Base-by-base conservation (phyloP, 23 tunicate genomes). In the Styela plicata region DNA sequence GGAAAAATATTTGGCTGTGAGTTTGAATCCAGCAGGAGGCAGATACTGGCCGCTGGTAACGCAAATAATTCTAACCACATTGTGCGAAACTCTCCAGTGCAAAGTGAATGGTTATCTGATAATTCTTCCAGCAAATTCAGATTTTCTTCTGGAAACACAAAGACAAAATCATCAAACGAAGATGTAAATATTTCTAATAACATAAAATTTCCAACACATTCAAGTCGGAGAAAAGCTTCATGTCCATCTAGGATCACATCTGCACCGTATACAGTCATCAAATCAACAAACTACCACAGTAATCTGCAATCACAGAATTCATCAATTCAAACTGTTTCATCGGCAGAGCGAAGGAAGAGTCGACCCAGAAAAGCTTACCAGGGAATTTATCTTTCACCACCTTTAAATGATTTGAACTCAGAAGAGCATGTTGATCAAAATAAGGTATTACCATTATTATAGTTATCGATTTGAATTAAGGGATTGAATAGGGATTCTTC, bases 141-240 rank as follows among this genome's bases (percentile, higher is more conserved):
- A 44, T 13, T 5, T 44, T 44, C 57, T 5, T 5, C 13, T 7
- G 57, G 13, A 7, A 44, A 44, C 7, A 44, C 13, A 13, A 44
- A 44, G 13, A 44, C 13, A 44, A 13, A 13, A 7, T 44, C 57
- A 67, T 67, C 71, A 0, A 67, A 1, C 17, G n/a, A 67, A 22
- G 22, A 67, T 1, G 24, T 16, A 1, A 13, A 27, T 2, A 57
- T 34, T 7, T 20, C 63, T n/a, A 67, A 64, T 24, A 24, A 24
- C 31, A 30, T 65, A 19, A 26, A 70, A 33, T 33, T 30, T 2
- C 29, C 62, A 29, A 53, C 70, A 25, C 70, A 71, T 52, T 77
- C 71, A 1, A 86, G 90, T 80, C 80, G 80, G 28, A 69, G 90
- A 34, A 86, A 86, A 80, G 90, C 90, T 0, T 80, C 80, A 33